phyloP scores from a whole-genome alignment of 2,888 invertebrate species.

The Sepioteuthis lessoniana region DNA sequence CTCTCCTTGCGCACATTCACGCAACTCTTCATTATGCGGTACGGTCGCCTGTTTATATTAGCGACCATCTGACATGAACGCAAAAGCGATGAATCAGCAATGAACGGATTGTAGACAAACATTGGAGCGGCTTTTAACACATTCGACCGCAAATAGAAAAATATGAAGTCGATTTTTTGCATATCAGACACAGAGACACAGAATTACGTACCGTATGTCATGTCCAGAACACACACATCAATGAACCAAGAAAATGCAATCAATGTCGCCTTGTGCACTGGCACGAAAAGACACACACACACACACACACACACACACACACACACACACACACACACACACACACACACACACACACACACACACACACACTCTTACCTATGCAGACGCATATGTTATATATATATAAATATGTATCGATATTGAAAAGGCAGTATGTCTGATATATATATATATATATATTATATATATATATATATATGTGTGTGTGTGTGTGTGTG shows the following conservation, averaged over 20 bases:
- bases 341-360: not conserved
- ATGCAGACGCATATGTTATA: not conserved
- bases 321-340: not conserved
- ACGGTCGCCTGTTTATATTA: not conserved
- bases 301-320: not conserved
- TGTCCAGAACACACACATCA: not conserved
- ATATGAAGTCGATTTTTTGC: not conserved
- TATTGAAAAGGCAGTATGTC: not conserved
- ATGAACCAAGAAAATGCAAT: not conserved
- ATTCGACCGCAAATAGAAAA: not conserved
- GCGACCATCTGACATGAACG: not conserved
- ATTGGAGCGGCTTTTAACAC: conserved; percentile 33
- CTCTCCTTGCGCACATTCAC: not conserved
- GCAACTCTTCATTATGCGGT: not conserved
- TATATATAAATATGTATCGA: no score
- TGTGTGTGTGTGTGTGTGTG: no score
- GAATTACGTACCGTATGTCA: not conserved
- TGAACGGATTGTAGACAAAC: not conserved
- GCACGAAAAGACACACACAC: not conserved
- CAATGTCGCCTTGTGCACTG: not conserved
- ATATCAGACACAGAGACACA: not conserved
- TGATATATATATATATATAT: no score
- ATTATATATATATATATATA: not conserved
- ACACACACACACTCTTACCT: not conserved
- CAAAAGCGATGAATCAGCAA: not conserved